Conservation (phyloP, 2,113 vertebrate genomes). For the Neogale vison region DNA sequence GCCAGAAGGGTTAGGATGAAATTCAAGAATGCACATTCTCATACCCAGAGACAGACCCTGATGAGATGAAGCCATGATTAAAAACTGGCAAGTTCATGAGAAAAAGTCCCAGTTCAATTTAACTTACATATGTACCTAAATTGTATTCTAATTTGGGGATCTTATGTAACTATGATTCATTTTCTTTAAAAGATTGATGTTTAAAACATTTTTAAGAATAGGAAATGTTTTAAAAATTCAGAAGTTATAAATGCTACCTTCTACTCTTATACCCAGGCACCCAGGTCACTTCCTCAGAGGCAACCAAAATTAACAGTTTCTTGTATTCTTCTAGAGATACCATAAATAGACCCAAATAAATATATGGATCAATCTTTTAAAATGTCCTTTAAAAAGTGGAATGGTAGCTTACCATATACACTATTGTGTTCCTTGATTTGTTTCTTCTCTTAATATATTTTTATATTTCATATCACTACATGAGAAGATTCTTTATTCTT, state of each 20-base stretch:
- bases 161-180: neutral
- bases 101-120: neutral
- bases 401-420: neutral
- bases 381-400: neutral
- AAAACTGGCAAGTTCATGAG: neutral
- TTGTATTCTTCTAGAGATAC: neutral
- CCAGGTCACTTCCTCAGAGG: neutral
- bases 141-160: neutral
- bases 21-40: neutral
- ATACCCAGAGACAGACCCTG: neutral
- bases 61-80: neutral
- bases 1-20: neutral
- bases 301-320: neutral
- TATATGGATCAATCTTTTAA: neutral
- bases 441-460: neutral
- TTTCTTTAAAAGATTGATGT: neutral
- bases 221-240: slow-evolving; percentile 3
- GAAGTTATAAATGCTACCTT: neutral
- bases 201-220: neutral
- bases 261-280: neutral
- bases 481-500: neutral
- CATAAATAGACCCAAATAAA: neutral
- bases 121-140: neutral
- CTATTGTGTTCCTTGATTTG: neutral
- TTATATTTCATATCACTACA: neutral